Conservation (phyloP, 2,888 invertebrate species). For the Tineola bisselliella region DNA sequence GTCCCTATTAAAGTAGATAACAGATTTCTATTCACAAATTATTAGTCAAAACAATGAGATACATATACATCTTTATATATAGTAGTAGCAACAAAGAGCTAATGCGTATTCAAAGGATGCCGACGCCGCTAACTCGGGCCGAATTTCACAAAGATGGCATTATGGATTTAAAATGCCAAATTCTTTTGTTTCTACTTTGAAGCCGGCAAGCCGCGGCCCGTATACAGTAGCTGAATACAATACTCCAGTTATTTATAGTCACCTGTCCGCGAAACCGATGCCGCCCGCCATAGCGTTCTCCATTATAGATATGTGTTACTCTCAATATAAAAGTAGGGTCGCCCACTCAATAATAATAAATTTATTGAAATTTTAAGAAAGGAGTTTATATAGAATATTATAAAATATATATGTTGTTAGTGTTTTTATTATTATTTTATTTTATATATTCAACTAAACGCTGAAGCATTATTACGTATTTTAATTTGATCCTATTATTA, state of each 20-base stretch:
- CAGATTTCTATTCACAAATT: too few relatives aligned
- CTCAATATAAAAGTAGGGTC: background rate
- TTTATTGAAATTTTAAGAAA: background rate
- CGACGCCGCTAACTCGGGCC: constrained; percentile 16
- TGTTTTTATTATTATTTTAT: too few relatives aligned
- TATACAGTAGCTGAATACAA: constrained; percentile 64
- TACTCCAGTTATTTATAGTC: constrained; percentile 67
- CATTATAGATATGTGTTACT: constrained; percentile 5
- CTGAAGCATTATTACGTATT: too few relatives aligned
- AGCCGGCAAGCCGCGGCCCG: constrained; percentile 40
- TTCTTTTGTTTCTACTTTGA: constrained; percentile 43
- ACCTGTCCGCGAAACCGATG: constrained; percentile 38
- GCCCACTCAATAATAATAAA: background rate
- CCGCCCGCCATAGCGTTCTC: constrained; percentile 47
- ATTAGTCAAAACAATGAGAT: background rate
- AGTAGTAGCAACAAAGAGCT: background rate
- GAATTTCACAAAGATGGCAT: constrained; percentile 20
- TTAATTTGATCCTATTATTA: too few relatives aligned
- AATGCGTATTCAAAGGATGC: constrained; percentile 8
- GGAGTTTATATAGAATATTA: too few relatives aligned
- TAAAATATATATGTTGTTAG: too few relatives aligned
- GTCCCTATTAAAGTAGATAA: too few relatives aligned
- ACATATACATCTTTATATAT: background rate
- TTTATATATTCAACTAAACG: too few relatives aligned
- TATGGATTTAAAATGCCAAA: constrained; percentile 34